These are phyloP conservation scores for Symphodus melops DNA, from an alignment of 2,113 vertebrate species.

Conservation along the genomic window DNA sequence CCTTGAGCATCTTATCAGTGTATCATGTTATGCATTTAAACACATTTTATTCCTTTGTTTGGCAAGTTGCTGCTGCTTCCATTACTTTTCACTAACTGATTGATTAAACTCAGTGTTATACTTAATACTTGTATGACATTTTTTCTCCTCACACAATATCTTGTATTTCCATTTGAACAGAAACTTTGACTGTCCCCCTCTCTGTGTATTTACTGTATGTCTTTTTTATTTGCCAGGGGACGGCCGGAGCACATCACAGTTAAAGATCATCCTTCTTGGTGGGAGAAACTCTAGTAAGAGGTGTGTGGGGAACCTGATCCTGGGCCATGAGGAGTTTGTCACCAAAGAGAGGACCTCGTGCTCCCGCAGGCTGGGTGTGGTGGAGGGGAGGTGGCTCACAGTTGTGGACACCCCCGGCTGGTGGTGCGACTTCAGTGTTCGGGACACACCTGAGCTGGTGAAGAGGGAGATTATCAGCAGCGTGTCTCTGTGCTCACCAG, in stretches of 20 bases:
- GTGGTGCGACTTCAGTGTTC: constrained; percentile 74
- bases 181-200: background rate
- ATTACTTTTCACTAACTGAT: too few species aligned
- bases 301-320: constrained; percentile 71
- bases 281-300: constrained; percentile 80
- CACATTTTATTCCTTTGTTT: too few species aligned
- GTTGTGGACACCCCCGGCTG: constrained; percentile 82
- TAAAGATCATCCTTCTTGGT: constrained; percentile 76
- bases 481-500: constrained; percentile 66
- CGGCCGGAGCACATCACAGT: constrained; percentile 26
- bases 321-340: constrained; percentile 77
- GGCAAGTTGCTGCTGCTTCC: too few species aligned
- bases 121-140: too few species aligned
- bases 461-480: constrained; percentile 71
- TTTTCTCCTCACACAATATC: too few species aligned
- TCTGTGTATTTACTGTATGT: background rate
- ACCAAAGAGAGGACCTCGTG: constrained; percentile 73
- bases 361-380: constrained; percentile 55
- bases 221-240: constrained; percentile 25
- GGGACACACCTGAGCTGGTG: constrained; percentile 66
- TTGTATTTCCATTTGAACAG: too few species aligned
- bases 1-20: too few species aligned
- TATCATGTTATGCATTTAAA: too few species aligned
- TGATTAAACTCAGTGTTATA: too few species aligned
- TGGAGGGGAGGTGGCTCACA: constrained; percentile 49